Evolutionary conservation across 1,140 invertebrate species (phyloP).

Genomic region (Hyles euphorbiae): DNA sequence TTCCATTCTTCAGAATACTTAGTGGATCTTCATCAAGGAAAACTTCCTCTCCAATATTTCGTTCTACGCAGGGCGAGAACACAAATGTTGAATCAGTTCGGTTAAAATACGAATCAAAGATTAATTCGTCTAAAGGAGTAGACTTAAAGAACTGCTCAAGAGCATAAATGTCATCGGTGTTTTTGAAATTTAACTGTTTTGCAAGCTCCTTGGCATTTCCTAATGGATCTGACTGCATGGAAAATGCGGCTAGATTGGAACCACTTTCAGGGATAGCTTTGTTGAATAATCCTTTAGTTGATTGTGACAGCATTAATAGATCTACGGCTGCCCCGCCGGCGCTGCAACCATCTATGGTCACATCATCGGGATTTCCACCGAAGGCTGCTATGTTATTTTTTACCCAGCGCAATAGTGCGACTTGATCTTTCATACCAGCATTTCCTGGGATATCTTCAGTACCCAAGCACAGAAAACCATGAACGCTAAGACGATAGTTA

Average conservation of each 20-base stretch:
- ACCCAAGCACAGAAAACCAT: constrained; percentile 35
- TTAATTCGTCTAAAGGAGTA: constrained; percentile 3
- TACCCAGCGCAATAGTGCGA: constrained; percentile 30
- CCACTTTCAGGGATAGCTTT: constrained; percentile 36
- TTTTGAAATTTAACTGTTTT: constrained; percentile 7
- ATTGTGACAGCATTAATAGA: constrained; percentile 25
- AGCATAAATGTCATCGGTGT: constrained; percentile 17
- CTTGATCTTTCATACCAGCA: constrained; percentile 41
- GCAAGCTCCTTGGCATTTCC: constrained; percentile 21
- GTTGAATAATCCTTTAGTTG: constrained; percentile 26
- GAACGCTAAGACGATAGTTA: constrained; percentile 33
- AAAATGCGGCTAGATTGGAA: constrained; percentile 11
- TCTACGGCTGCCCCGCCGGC: constrained; percentile 27
- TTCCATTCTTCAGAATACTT: constrained; percentile 23
- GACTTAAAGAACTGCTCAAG: constrained; percentile 25
- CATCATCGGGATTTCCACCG: constrained; percentile 34
- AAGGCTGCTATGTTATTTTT: constrained; percentile 29
- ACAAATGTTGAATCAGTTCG: constrained; percentile 15
- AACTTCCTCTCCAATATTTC: constrained; percentile 13
- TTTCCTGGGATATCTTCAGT: constrained; percentile 34
- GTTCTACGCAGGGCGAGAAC: constrained; percentile 30
- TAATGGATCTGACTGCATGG: constrained; percentile 24
- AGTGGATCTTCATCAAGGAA: constrained; percentile 24
- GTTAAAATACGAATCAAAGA: too few species aligned
- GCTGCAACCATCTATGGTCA: constrained; percentile 28